Base-by-base conservation (phyloP, 64 coral and sea anemone genomes). In the Astreopora myriophthalma region DNA sequence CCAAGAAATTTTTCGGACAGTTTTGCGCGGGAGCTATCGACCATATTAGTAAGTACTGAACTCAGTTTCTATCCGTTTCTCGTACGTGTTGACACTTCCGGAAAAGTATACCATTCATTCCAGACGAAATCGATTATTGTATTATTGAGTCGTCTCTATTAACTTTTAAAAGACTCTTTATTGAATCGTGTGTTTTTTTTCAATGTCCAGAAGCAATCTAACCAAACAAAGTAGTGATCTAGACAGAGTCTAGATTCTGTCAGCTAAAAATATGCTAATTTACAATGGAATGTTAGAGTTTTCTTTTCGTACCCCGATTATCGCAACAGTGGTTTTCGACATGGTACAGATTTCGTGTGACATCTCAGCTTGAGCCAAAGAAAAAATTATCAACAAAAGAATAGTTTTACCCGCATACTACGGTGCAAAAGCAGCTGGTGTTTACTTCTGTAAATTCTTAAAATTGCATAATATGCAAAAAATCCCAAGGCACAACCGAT, bases 1-100 rank as follows among this genome's bases (percentile, higher is more conserved):
- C 97, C 34, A 99, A 99, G 88, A 95, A 99, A 24, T 99, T 99
- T 17, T 99, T 93, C 78, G 97, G 97, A 58, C 97, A 95, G 49
- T 99, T 99, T 77, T 99, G 97, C 29, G 97, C 97, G 20, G 97
- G 97, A 24, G 78, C 97, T 8, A 83, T 99, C 27, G 94, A 99
- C 80, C 97, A 99, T 91, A 95, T 99, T 23, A 99, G 97, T 99
- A 91, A 99, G 97, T 99, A 81, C 38, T 11, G 24, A 38, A 71
- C 49, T 34, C 30, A 35, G 31, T 39, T 44, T 74, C 24, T n/a
- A 62, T 87, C 17, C 27, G 10, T 48, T 48, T 74, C 22, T 95
- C 8, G 34, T 16, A 0, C 8, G 14, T 7, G 29, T 13, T 16
- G 17, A 13, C 52, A 34, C 76, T 83, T 83, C 79, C 79, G 79